Conservation (phyloP, 2,797 vertebrate genomes). For the Lepilemur ruficaudatus region DNA sequence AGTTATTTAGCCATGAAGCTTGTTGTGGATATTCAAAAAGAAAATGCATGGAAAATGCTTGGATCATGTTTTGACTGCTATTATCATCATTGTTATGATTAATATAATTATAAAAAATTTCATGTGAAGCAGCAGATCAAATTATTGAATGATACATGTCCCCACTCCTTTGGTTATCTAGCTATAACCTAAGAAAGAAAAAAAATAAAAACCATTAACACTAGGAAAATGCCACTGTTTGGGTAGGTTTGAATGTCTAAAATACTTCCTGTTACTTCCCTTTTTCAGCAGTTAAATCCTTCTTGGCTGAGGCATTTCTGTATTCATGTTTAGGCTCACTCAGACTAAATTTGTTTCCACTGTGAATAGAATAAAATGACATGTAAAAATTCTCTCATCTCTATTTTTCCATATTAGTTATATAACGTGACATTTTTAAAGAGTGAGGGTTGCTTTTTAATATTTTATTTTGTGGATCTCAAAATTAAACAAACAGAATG, state of each 20-base stretch:
- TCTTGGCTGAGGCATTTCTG: conserved; percentile 12
- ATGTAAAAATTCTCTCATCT: conserved; percentile 63
- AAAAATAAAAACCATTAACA: conserved; percentile 10
- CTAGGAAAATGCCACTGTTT: conserved; percentile 48
- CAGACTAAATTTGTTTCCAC: conserved; percentile 68
- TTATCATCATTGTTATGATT: neutral
- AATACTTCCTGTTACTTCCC: neutral
- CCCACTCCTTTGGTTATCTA: neutral
- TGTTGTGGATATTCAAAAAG: neutral
- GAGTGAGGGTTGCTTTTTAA: neutral
- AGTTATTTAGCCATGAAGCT: neutral
- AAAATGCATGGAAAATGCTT: neutral
- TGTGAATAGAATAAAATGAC: conserved; percentile 69
- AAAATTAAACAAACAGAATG: conserved; percentile 43
- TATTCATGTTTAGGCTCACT: conserved; percentile 56
- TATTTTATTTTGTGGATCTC: conserved; percentile 47
- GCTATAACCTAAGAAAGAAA: conserved; percentile 9
- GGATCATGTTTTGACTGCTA: neutral
- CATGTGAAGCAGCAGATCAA: neutral
- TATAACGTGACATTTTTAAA: conserved; percentile 57
- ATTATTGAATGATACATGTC: neutral
- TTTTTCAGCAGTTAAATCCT: conserved; percentile 13
- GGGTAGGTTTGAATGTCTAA: conserved; percentile 20
- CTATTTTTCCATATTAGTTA: conserved; percentile 68
- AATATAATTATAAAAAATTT: neutral